A percentile compares a stretch with the other conserved stretches of the same genome.
Conservation (phyloP, 2,888 invertebrate species). For the Leucophenga montana region DNA sequence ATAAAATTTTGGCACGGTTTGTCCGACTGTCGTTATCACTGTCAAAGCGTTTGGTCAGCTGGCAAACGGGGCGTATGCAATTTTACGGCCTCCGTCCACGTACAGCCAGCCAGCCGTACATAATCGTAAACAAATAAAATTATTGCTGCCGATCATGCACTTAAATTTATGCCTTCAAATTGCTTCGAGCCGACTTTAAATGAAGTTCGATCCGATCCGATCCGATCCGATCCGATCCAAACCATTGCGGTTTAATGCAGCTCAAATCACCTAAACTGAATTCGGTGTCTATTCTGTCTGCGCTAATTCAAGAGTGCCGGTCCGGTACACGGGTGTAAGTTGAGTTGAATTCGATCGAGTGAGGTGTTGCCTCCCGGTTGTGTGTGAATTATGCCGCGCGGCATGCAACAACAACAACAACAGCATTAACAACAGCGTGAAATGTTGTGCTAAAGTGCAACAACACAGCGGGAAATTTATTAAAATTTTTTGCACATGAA, state of each 20-base stretch:
- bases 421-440: conserved; percentile 54
- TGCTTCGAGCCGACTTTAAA: neutral
- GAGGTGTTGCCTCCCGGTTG: conserved; percentile 66
- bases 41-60: conserved; percentile 27
- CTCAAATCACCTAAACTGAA: conserved; percentile 49
- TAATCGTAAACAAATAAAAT: conserved; percentile 69
- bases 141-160: conserved; percentile 67
- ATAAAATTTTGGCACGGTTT: conserved; percentile 21
- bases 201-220: conserved; percentile 31
- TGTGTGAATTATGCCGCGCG: conserved; percentile 60
- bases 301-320: conserved; percentile 9
- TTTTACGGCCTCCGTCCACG: conserved; percentile 45
- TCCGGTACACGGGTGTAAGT: conserved; percentile 13
- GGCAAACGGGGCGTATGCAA: conserved; percentile 59
- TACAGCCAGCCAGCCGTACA: conserved; percentile 56
- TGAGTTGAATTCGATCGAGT: neutral
- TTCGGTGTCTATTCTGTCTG: conserved; percentile 20
- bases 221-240: conserved; percentile 33
- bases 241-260: neutral
- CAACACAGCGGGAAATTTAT: conserved; percentile 29
- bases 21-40: conserved; percentile 54
- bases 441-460: conserved; percentile 27
- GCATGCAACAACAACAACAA: conserved; percentile 58
- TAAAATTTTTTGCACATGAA: conserved; percentile 23
- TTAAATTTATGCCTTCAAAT: conserved; percentile 54